Evolutionary conservation across 2,113 vertebrate genomes (phyloP).

Genomic region (Toxotes chatareus): DNA sequence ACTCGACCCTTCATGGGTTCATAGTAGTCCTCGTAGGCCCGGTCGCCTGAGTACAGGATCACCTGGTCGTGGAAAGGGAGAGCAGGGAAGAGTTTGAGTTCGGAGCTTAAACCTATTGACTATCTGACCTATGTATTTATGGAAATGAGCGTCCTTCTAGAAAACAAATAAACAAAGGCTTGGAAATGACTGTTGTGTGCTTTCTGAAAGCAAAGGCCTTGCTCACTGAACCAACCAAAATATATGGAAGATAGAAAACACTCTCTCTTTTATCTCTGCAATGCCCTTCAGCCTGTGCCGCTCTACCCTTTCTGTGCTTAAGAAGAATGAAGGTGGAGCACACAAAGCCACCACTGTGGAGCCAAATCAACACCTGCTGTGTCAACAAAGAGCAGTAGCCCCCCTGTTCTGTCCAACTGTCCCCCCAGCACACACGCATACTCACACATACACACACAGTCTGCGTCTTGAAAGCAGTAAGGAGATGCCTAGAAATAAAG

Average conservation of each 20-base stretch:
- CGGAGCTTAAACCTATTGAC: slow-evolving; percentile 13
- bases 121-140: not conserved
- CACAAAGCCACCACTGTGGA: slow-evolving; percentile 77
- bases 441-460: slow-evolving; percentile 2
- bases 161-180: slow-evolving; percentile 34
- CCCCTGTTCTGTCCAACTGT: slow-evolving; percentile 13
- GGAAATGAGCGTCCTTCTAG: not conserved
- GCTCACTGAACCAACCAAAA: slow-evolving; percentile 50
- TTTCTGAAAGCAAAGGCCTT: slow-evolving; percentile 29
- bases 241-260: slow-evolving; percentile 38
- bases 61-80: slow-evolving; percentile 80
- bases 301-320: slow-evolving; percentile 63
- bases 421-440: not conserved
- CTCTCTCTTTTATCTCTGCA: slow-evolving; percentile 52
- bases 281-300: slow-evolving; percentile 66
- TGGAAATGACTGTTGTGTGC: slow-evolving; percentile 39
- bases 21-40: slow-evolving; percentile 87
- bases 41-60: slow-evolving; percentile 91
- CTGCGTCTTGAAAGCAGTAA: slow-evolving; percentile 37
- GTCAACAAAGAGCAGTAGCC: slow-evolving; percentile 66
- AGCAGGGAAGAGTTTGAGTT: not conserved
- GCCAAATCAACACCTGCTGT: slow-evolving; percentile 78
- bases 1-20: slow-evolving; percentile 85
- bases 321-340: slow-evolving; percentile 63
- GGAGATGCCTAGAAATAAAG: slow-evolving; percentile 70